phyloP scores from a whole-genome alignment of 2,113 vertebrate species.

The Chiloscyllium plagiosum region DNA sequence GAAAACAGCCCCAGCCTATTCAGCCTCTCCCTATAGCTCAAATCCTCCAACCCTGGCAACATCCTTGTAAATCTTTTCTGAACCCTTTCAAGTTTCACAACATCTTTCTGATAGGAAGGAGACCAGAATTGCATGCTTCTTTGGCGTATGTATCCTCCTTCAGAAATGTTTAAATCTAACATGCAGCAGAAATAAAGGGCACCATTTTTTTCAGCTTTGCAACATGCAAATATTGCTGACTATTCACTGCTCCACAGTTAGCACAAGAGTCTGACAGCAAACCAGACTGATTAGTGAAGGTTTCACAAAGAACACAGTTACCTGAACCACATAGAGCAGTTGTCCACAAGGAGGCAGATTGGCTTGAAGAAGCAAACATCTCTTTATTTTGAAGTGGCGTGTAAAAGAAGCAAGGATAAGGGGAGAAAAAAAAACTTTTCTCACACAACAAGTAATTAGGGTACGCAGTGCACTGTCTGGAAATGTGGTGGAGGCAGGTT shows the following conservation, averaged over 20 bases:
- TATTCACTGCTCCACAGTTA: background rate
- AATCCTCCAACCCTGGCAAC: too few relatives aligned
- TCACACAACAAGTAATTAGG: too few relatives aligned
- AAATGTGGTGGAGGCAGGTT: too few relatives aligned
- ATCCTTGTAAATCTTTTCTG: too few relatives aligned
- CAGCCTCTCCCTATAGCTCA: too few relatives aligned
- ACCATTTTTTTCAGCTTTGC: background rate
- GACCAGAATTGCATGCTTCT: too few relatives aligned
- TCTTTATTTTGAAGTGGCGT: background rate
- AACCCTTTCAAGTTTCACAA: too few relatives aligned
- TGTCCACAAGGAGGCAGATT: background rate
- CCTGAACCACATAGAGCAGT: background rate
- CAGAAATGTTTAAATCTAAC: background rate
- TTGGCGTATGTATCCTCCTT: background rate
- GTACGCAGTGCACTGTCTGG: too few relatives aligned
- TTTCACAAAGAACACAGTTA: background rate
- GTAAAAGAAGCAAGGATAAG: too few relatives aligned
- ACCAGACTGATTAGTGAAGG: background rate
- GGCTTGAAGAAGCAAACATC: background rate
- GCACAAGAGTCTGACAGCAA: background rate
- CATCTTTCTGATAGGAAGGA: too few relatives aligned
- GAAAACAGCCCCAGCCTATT: too few relatives aligned
- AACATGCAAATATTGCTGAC: background rate
- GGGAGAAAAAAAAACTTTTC: too few relatives aligned
- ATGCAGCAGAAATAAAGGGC: background rate